These are phyloP conservation scores for Ctenicera cuprea DNA, from an alignment of 2,888 invertebrate species.

Conservation along the genomic window DNA sequence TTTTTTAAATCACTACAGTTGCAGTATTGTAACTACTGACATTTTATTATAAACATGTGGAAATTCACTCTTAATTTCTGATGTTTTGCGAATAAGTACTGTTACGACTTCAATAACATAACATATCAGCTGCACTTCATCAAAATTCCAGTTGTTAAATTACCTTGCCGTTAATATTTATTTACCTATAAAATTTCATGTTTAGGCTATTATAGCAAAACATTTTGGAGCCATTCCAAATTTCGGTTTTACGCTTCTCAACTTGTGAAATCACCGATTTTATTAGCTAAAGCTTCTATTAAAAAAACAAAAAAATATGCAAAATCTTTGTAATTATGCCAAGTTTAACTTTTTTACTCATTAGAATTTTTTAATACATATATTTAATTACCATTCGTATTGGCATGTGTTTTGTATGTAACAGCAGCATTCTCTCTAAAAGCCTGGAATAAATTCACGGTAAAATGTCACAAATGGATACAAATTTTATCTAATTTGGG, in stretches of 20 bases:
- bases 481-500: constrained; percentile 42
- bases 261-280: background rate
- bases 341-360: too few relatives aligned
- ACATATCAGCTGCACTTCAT: constrained; percentile 4
- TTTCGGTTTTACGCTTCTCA: constrained; percentile 9
- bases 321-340: too few relatives aligned
- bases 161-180: constrained; percentile 4
- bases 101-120: background rate
- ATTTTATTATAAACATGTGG: too few relatives aligned
- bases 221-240: constrained; percentile 11
- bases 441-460: background rate
- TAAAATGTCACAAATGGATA: constrained; percentile 27
- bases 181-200: constrained; percentile 16
- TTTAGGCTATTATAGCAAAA: constrained; percentile 11
- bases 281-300: background rate
- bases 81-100: too few relatives aligned
- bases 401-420: too few relatives aligned
- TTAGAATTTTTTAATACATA: too few relatives aligned
- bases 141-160: constrained; percentile 9
- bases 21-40: too few relatives aligned
- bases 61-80: too few relatives aligned
- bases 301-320: too few relatives aligned
- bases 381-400: too few relatives aligned
- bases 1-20: too few relatives aligned
- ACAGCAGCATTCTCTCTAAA: background rate